Evolutionary conservation across 1,140 invertebrate genomes (phyloP), one percentile per base, ranked within the genome.

Genomic region (Aphis craccivora): DNA sequence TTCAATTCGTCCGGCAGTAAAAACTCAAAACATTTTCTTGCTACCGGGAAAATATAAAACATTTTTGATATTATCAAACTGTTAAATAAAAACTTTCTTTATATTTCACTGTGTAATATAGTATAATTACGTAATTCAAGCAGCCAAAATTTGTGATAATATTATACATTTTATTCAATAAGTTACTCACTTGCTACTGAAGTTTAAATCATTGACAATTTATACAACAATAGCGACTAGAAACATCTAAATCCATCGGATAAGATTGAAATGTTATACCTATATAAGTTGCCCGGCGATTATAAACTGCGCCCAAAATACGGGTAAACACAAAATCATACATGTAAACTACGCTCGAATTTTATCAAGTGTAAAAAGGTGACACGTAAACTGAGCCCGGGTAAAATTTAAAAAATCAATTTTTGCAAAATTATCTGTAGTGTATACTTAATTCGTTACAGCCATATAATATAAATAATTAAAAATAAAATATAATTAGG

Each of bases 1-100:
- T 95, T 95, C 53, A 96, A 94, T 94, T 95, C 95, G 37, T 95
- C 95, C 8, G 95, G 95, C 87, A 96, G 94, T 23, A 90, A 86
- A 67, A 86, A 94, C 30, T 37, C 7, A 40, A 43, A 37, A 76
- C 90, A 60, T 43, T 92, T 92, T 51, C 83, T 76, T 6, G 90
- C 67, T 25, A 55, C 23, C 35, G 48, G 23, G 43, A 55, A 67
- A 90, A 67, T 40, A 40, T 43, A 25, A 43, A 84, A 86, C 11
- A 25, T 30, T 76, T 67, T 76, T 5, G 30, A n/a, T 67, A 83
- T 37, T 23, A 83, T 20, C 2, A 83, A 83, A 81, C 76, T 81
- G 35, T 37, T 7, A 81, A 81, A 81, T 37, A 37, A 83, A 6
- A 9, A 83, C 8, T 40, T 83, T 37, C 20, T 37, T 76, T 76